These are phyloP conservation scores for Agonopterix alstromeriana DNA, from an alignment of 2,888 invertebrate genomes.

Conservation along the genomic window DNA sequence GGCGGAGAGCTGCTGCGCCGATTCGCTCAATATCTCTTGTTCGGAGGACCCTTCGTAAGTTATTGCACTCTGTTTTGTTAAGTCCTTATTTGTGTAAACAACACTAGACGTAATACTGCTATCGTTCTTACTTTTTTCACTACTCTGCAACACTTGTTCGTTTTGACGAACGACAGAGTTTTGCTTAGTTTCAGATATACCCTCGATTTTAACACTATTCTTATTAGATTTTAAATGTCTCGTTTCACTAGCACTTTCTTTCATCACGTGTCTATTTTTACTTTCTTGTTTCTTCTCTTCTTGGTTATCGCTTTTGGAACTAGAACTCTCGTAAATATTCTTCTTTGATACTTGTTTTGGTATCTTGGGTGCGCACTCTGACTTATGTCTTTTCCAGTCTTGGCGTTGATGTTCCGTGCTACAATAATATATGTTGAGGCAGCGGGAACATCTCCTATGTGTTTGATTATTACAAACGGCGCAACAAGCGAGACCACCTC, in stretches of 20 bases:
- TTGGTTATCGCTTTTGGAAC: conserved; percentile 18
- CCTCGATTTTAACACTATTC: conserved; percentile 37
- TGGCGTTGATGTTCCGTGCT: conserved; percentile 86
- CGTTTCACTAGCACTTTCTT: conserved; percentile 29
- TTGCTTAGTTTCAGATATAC: conserved; percentile 48
- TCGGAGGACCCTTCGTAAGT: conserved; percentile 82
- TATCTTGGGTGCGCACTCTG: conserved; percentile 70
- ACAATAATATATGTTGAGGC: conserved; percentile 86
- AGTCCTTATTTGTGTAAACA: conserved; percentile 57
- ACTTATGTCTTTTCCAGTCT: conserved; percentile 88
- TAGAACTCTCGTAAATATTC: conserved; percentile 32
- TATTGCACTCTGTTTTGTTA: conserved; percentile 66
- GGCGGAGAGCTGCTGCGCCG: conserved; percentile 65
- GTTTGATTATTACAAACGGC: conserved; percentile 79
- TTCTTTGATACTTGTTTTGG: conserved; percentile 45
- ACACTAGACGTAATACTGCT: conserved; percentile 67
- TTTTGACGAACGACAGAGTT: conserved; percentile 18
- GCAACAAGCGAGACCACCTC: conserved; percentile 67
- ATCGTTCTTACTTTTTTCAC: conserved; percentile 20
- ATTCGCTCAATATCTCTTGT: conserved; percentile 80
- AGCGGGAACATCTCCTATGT: conserved; percentile 84
- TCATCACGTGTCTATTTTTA: conserved; percentile 19
- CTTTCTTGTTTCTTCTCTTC: conserved; percentile 33
- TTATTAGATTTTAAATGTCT: conserved; percentile 44
- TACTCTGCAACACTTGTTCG: not conserved